Evolutionary conservation across 2,888 invertebrate genomes (phyloP).

Genomic region (Eilema griseolum): DNA sequence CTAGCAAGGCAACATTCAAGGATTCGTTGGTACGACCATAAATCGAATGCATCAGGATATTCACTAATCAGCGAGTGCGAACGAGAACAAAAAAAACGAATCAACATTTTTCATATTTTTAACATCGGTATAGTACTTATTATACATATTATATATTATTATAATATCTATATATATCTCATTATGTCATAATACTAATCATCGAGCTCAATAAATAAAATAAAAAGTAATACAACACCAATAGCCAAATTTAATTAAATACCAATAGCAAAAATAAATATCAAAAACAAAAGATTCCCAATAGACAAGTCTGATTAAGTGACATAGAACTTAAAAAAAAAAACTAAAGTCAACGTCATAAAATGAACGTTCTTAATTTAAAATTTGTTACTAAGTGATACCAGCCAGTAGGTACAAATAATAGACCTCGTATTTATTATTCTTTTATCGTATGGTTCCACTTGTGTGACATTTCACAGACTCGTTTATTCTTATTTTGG

Average conservation of each 20-base stretch:
- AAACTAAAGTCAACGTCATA: background rate
- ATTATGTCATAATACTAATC: too few relatives aligned
- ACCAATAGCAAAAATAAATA: background rate
- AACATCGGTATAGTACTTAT: too few relatives aligned
- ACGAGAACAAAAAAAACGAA: too few relatives aligned
- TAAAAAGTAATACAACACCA: background rate
- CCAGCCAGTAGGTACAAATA: constrained; percentile 36
- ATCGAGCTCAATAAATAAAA: background rate
- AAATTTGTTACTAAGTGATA: constrained; percentile 61
- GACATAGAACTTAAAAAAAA: background rate
- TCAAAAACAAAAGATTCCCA: background rate
- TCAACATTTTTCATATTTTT: too few relatives aligned
- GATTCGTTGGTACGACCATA: too few relatives aligned
- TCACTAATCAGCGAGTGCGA: too few relatives aligned
- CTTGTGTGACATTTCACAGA: constrained; percentile 77
- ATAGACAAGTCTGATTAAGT: background rate
- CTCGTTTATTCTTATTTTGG: constrained; percentile 73
- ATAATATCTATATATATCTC: too few relatives aligned
- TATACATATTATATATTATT: too few relatives aligned
- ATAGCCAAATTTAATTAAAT: background rate
- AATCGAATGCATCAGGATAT: too few relatives aligned
- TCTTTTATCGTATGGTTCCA: constrained; percentile 31
- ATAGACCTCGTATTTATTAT: constrained; percentile 15
- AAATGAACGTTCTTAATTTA: background rate
- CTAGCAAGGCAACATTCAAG: too few relatives aligned